Evolutionary conservation across 1,140 invertebrate genomes (phyloP).

Genomic region (Euwallacea similis): DNA sequence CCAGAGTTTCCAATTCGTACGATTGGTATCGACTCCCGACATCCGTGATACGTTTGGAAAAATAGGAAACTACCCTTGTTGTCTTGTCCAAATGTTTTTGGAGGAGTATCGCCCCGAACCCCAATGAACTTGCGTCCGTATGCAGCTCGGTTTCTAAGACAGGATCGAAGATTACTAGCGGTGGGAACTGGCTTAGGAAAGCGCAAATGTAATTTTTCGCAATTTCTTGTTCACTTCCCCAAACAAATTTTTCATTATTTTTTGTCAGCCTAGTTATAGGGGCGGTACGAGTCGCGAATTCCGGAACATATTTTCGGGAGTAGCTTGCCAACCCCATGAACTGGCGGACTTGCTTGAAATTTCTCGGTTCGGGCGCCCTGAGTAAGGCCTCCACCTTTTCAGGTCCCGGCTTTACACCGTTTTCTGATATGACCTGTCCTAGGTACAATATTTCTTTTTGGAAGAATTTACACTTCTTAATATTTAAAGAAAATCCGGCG

Average conservation of each 20-base stretch:
- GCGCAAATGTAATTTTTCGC: conserved; percentile 38
- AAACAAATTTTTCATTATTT: conserved; percentile 29
- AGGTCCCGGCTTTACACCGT: conserved; percentile 37
- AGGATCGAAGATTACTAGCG: conserved; percentile 17
- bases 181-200: conserved; percentile 7
- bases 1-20: conserved; percentile 52
- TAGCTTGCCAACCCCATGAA: conserved; percentile 53
- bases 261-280: conserved; percentile 35
- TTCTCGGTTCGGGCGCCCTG: conserved; percentile 37
- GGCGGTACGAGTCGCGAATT: conserved; percentile 41
- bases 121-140: conserved; percentile 48
- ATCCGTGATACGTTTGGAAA: conserved; percentile 27
- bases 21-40: conserved; percentile 49
- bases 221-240: conserved; percentile 30
- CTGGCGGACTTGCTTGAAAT: conserved; percentile 46
- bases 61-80: conserved; percentile 34
- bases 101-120: conserved; percentile 49
- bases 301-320: conserved; percentile 43
- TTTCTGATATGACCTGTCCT: conserved; percentile 30
- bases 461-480: conserved; percentile 37
- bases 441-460: conserved; percentile 29
- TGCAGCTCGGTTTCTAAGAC: conserved; percentile 39
- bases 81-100: conserved; percentile 40
- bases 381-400: conserved; percentile 43
- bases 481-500: conserved; percentile 32